A percentile compares a stretch with the other conserved stretches of the same genome.
Evolutionary conservation across 2,113 vertebrate genomes (phyloP).

Genomic region (Dendrocopos noguchii): DNA sequence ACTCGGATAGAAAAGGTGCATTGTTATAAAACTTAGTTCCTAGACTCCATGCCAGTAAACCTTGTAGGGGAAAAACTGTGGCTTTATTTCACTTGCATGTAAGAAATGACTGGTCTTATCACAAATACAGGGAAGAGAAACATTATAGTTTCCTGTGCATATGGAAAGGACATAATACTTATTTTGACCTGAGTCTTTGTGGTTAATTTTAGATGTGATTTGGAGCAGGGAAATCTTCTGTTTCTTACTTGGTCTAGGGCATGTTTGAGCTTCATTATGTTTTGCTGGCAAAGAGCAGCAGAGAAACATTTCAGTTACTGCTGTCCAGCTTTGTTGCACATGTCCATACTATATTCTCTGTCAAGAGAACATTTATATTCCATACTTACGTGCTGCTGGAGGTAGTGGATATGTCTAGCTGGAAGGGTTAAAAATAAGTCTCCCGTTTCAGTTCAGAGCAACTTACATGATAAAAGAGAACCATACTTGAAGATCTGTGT

Average conservation of each 20-base stretch:
- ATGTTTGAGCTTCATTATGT: background rate
- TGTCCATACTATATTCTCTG: background rate
- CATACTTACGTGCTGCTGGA: rapidly evolving
- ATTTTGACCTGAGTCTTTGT: background rate
- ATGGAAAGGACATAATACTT: background rate
- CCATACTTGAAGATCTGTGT: background rate
- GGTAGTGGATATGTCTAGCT: background rate
- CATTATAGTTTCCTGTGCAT: background rate
- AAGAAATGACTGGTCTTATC: background rate
- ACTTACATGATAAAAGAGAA: background rate
- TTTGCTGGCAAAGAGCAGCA: background rate
- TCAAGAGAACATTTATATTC: background rate
- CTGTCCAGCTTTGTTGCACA: background rate
- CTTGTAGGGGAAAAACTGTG: background rate
- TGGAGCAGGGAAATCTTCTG: background rate
- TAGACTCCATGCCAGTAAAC: background rate
- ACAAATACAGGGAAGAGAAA: background rate
- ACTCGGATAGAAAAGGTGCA: background rate
- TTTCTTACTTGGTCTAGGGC: background rate
- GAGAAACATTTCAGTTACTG: background rate
- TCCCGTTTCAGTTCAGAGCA: background rate
- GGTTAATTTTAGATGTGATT: background rate
- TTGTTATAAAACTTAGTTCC: background rate
- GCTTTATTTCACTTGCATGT: background rate
- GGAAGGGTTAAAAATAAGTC: background rate